Percentiles rank a stretch among this genome's conserved stretches.
Evolutionary conservation across 2,888 invertebrate species (phyloP).

Genomic region (Scaptomyza caliginosa): DNA sequence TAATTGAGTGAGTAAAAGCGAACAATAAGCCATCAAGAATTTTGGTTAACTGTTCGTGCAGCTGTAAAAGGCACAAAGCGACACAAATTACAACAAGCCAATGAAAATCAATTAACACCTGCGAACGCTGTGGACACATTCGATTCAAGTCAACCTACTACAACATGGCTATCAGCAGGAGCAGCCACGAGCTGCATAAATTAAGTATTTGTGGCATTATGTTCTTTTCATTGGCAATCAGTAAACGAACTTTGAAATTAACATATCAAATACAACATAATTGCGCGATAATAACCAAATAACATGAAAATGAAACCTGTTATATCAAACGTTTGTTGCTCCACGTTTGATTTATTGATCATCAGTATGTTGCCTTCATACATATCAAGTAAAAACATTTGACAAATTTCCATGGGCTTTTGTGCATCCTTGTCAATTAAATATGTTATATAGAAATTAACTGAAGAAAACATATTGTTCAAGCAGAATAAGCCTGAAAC

Average conservation of each 20-base stretch:
- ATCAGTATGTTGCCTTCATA: conserved; percentile 9
- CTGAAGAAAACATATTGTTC: background rate
- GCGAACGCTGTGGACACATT: conserved; percentile 34
- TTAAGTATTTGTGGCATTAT: conserved; percentile 51
- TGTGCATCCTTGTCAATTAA: background rate
- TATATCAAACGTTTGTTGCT: conserved; percentile 4
- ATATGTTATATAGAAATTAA: background rate
- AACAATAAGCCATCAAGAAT: conserved; percentile 19
- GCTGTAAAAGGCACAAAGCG: conserved; percentile 58
- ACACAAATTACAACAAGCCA: conserved; percentile 56
- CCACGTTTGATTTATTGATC: conserved; percentile 19
- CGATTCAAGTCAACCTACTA: conserved; percentile 26
- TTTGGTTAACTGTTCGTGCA: conserved; percentile 30
- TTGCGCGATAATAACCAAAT: conserved; percentile 76
- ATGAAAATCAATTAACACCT: conserved; percentile 78
- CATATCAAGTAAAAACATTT: background rate
- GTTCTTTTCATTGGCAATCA: conserved; percentile 56
- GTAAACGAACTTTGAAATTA: conserved; percentile 64
- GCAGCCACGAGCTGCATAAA: conserved; percentile 71
- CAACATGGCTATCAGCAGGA: conserved; percentile 24
- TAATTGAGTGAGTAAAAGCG: conserved; percentile 54
- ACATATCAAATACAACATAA: conserved; percentile 82
- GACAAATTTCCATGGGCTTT: background rate
- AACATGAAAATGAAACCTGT: conserved; percentile 52
- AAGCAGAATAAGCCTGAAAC: conserved; percentile 4